phyloP scores from a whole-genome alignment of 2,113 vertebrate species.

The Tretioscincus oriximinensis region DNA sequence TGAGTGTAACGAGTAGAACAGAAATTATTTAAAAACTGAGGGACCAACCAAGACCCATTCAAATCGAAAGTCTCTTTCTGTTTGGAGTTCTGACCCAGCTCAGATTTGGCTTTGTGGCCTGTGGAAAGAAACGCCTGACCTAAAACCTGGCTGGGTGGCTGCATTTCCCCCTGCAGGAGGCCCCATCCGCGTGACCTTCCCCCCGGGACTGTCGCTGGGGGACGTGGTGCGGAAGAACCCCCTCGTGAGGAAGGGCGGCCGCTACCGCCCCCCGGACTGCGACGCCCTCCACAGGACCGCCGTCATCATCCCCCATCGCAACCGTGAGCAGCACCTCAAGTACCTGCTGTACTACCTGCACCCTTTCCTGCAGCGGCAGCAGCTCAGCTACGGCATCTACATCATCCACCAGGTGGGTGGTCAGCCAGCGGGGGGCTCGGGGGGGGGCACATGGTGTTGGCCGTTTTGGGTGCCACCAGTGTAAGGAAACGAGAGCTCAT shows the following conservation, averaged over 20 bases:
- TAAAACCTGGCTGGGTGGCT: background rate
- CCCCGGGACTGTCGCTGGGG: slow-evolving; percentile 68
- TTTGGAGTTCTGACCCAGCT: background rate
- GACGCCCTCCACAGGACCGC: slow-evolving; percentile 73
- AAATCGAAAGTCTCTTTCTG: background rate
- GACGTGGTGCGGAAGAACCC: slow-evolving; percentile 74
- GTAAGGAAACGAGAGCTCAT: background rate
- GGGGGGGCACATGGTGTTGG: background rate
- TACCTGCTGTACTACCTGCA: slow-evolving; percentile 81
- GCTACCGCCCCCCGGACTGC: slow-evolving; percentile 77
- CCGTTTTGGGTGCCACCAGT: background rate
- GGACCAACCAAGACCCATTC: background rate
- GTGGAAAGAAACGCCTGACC: background rate
- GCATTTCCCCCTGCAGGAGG: slow-evolving; percentile 55
- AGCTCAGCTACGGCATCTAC: slow-evolving; percentile 79
- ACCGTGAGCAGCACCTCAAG: slow-evolving; percentile 75
- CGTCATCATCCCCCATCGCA: slow-evolving; percentile 79
- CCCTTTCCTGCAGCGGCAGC: slow-evolving; percentile 80
- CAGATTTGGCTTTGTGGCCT: no score
- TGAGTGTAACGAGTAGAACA: background rate
- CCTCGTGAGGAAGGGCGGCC: slow-evolving; percentile 73
- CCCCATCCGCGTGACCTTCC: slow-evolving; percentile 77
- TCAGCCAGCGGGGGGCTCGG: no score
- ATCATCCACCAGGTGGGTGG: slow-evolving; percentile 79
- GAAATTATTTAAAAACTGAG: background rate